Evolutionary conservation across 2,888 invertebrate species (phyloP), one percentile per base, ranked within the genome.

Genomic region (Chloroclysta siterata): DNA sequence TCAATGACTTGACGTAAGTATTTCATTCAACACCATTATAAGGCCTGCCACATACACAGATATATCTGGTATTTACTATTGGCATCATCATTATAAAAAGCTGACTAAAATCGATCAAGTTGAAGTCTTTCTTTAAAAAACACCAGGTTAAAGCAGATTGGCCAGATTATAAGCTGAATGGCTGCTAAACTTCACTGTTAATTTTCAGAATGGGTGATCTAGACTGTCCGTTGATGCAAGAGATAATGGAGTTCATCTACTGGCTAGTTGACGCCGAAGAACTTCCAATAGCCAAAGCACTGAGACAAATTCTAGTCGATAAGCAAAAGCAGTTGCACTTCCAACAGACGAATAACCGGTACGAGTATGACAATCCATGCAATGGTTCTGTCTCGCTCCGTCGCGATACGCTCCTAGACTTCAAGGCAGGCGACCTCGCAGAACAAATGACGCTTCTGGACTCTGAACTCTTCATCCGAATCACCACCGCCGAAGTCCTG

Each of bases 381-480:
- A 85, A 84, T 74, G 89, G 89, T n/a, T 80, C 83, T 7, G 90
- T 93, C 4, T 90, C 92, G 0, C 77, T 91, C 0, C 88, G 90
- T 0, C 87, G 93, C 36, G 93, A 93, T 68, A 96, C 97, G 0
- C 89, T 99, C 41, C 91, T 99, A 28, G 98, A 98, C 85, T 98
- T 99, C 89, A 99, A 99, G 88, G 97, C 99, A 39, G 95, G 97
- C 72, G 98, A 98, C 78, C 95, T 99, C 50, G 99, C 99, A 15
- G 99, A 99, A 84, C 99, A 99, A 93, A 99, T 99, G 98, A 99
- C 99, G 0, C 85, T 98, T 51, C 89, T 99, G 44, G 99, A 99
- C 89, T 97, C 99, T 0, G 97, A 98, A 76, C 93, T 99, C 51
- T 99, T 99, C 88, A 96, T 97, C 85, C 97, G 98, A 82, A 98